Conservation (phyloP, 2,888 invertebrate genomes). For the Amblyteles armatorius region DNA sequence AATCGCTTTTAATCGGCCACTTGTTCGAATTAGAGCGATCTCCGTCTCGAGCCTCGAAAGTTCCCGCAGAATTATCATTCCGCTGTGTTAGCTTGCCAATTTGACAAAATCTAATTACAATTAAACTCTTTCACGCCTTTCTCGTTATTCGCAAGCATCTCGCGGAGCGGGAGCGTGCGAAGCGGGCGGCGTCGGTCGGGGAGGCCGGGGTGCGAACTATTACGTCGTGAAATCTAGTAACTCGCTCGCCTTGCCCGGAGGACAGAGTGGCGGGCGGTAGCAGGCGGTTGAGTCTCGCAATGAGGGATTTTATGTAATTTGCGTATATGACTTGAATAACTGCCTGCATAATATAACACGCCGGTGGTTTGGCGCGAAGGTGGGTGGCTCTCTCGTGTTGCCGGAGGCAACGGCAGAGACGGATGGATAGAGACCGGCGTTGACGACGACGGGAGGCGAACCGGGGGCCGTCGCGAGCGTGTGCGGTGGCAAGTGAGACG, state of each 20-base stretch:
- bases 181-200: neutral
- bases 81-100: neutral
- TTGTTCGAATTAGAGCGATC: neutral
- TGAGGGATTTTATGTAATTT: conserved; percentile 81
- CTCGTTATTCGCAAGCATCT: conserved; percentile 12
- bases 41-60: neutral
- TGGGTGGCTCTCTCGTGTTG: conserved; percentile 58
- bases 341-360: conserved; percentile 80
- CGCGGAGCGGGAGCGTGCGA: neutral
- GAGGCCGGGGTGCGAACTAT: conserved; percentile 64
- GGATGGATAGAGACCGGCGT: conserved; percentile 45
- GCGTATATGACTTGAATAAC: conserved; percentile 82
- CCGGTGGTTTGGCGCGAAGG: conserved; percentile 67
- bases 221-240: conserved; percentile 70
- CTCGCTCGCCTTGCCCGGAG: conserved; percentile 43
- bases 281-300: conserved; percentile 55
- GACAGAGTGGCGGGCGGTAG: conserved; percentile 39
- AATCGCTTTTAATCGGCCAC: neutral
- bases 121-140: conserved; percentile 27
- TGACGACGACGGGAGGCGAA: conserved; percentile 31
- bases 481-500: conserved; percentile 51
- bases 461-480: conserved; percentile 53
- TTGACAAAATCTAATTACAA: conserved; percentile 48
- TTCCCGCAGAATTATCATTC: conserved; percentile 22
- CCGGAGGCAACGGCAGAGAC: conserved; percentile 64